phyloP scores from a whole-genome alignment of 2,797 vertebrate species.

The Malacoraja senta region DNA sequence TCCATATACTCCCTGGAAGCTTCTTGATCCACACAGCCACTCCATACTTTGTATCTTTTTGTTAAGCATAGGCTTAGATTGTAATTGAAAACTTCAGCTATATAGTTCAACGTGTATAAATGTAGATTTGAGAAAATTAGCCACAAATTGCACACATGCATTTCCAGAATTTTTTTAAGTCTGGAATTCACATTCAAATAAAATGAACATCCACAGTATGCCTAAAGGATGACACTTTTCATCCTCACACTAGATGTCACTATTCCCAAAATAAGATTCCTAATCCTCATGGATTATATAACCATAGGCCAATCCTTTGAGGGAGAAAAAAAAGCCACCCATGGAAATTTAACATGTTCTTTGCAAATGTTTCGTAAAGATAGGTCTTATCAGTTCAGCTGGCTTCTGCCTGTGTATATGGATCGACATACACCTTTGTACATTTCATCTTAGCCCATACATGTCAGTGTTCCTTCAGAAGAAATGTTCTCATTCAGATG shows the following conservation, averaged over 20 bases:
- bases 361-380: background rate
- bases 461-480: background rate
- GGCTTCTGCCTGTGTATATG: background rate
- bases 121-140: background rate
- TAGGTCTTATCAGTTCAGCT: no score
- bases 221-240: background rate
- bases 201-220: background rate
- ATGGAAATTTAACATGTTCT: background rate
- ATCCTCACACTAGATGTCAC: background rate
- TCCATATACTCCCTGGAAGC: no score
- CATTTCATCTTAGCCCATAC: background rate
- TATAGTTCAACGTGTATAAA: background rate
- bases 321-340: background rate
- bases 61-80: background rate
- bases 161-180: background rate
- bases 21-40: no score
- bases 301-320: background rate
- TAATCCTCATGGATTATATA: background rate
- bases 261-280: background rate
- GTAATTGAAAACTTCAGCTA: background rate
- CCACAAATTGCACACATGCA: background rate
- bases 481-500: no score
- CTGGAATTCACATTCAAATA: background rate
- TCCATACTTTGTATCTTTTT: no score
- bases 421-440: background rate